Conservation (phyloP, 2,113 vertebrate species). For the Vidua chalybeata region DNA sequence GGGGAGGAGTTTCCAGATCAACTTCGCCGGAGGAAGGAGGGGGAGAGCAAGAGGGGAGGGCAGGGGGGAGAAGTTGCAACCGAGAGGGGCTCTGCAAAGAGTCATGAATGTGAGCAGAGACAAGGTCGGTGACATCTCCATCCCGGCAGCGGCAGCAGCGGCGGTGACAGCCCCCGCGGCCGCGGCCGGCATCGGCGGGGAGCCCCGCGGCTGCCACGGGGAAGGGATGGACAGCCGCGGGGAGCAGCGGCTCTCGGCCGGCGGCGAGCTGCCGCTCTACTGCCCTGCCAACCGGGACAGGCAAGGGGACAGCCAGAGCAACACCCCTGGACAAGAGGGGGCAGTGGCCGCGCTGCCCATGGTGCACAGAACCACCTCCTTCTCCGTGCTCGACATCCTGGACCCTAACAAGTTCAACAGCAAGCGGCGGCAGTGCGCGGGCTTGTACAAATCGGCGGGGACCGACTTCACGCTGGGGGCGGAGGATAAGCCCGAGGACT, state of each 20-base stretch:
- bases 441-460: conserved; percentile 69
- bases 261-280: conserved; percentile 71
- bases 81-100: conserved; percentile 17
- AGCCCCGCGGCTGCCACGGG: conserved; percentile 50
- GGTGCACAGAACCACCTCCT: conserved; percentile 90
- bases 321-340: conserved; percentile 79
- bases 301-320: conserved; percentile 78
- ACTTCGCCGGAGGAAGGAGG: conserved; percentile 17
- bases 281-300: conserved; percentile 76
- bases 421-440: conserved; percentile 71
- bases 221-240: conserved; percentile 74
- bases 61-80: neutral
- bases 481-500: conserved; percentile 64
- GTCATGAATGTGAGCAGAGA: conserved; percentile 81
- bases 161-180: conserved; percentile 41
- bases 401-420: conserved; percentile 97
- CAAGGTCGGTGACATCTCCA: conserved; percentile 78
- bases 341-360: conserved; percentile 68
- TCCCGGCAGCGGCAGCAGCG: conserved; percentile 54
- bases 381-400: conserved; percentile 97
- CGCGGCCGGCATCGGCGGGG: conserved; percentile 67
- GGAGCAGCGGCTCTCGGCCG: conserved; percentile 75
- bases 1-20: conserved; percentile 50
- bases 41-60: neutral
- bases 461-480: conserved; percentile 34